Base-by-base conservation (phyloP, 2,888 invertebrate species). In the Calliopum simillimum region DNA sequence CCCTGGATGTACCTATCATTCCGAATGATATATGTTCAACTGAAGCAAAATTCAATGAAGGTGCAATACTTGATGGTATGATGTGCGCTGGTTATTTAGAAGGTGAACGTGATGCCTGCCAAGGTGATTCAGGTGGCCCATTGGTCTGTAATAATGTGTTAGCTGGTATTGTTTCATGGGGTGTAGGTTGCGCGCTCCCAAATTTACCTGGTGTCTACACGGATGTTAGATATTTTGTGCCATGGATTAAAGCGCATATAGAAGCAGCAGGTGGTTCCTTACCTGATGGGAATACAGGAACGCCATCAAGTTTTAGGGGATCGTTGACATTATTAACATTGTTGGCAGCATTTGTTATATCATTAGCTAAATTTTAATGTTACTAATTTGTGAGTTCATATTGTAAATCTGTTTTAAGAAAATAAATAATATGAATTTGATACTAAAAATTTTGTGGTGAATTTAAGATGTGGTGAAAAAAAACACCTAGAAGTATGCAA, bases 1-100 rank as follows among this genome's bases (percentile, higher is more conserved):
- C 79, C 4, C 66, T 80, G 46, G 79, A 84, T 68, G 78, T 84
- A 49, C 80, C 83, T 11, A 76, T 82, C 13, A 74, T 84, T 8
- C 72, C 74, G n/a, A 74, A 76, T 12, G 8, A 64, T 41, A 69
- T 74, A 12, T 82, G 82, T 69, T 53, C 76, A 1, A 90, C 79
- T 8, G 78, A 78, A 2, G 77, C 76, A 12, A 70, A 70, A 0
- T 59, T 43, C 25, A 55, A 61, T 62, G 72, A 73, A 5, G 59
- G 62, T 2, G 46, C n/a, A 12, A 65, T 81, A 33, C 41, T 58
- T 8, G 74, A 77, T 16, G 78, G 77, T 5, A 81, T 79, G 79
- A 68, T 79, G 8, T 79, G 79, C 69, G 80, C 80, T 11, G 81
- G 80, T 16, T 77, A 75, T 49, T 76, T 78, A 77, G 69, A 63